A percentile compares a stretch with the other conserved stretches of the same genome.
phyloP scores from a whole-genome alignment of 2,888 invertebrate genomes.

The Volucella zonaria region DNA sequence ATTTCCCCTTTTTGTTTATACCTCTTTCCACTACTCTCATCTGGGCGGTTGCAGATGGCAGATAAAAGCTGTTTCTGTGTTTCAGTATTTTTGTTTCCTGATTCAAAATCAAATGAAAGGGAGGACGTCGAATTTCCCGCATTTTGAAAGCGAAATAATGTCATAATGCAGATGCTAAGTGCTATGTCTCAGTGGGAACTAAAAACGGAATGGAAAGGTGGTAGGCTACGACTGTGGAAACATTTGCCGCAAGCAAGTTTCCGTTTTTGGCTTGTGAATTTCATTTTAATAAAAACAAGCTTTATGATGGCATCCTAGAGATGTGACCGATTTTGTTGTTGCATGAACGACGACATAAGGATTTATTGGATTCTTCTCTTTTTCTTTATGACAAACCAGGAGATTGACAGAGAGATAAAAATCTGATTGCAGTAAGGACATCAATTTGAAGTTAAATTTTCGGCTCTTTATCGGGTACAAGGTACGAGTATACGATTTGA shows the following conservation, averaged over 20 bases:
- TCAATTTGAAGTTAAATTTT: no score
- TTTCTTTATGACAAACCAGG: not conserved
- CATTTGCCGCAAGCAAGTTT: not conserved
- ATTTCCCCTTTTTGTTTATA: not conserved
- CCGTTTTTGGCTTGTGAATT: conserved; percentile 8
- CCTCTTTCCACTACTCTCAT: not conserved
- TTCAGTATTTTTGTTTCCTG: conserved; percentile 5
- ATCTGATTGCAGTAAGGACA: not conserved
- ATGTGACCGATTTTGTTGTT: not conserved
- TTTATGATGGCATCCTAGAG: not conserved
- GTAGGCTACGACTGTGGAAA: not conserved
- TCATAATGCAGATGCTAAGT: conserved; percentile 51
- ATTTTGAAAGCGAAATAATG: conserved; percentile 25
- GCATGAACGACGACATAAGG: not conserved
- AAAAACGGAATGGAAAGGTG: not conserved
- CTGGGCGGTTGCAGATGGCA: not conserved
- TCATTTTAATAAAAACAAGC: not conserved
- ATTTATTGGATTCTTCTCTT: not conserved
- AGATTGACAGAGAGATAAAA: not conserved
- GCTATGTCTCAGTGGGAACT: not conserved
- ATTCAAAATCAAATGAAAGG: conserved; percentile 49
- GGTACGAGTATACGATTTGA: no score
- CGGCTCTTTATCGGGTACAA: no score
- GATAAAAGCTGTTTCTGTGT: conserved; percentile 6
- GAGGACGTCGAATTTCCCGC: not conserved